Evolutionary conservation across 2,797 vertebrate genomes (phyloP), one percentile per base, ranked within the genome.

Genomic region (Syndactyla subalaris): DNA sequence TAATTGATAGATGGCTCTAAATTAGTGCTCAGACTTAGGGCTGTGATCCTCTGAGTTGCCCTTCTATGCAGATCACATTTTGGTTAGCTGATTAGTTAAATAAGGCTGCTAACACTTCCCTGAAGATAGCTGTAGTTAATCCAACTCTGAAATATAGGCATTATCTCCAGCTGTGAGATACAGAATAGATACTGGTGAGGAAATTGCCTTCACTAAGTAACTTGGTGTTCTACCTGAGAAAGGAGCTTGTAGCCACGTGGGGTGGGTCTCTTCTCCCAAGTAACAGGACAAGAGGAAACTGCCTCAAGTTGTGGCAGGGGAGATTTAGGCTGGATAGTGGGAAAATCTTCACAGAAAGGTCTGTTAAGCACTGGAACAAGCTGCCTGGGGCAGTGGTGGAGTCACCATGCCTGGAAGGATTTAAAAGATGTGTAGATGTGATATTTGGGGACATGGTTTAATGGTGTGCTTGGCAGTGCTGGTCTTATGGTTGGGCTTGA

Each of bases 401-500:
- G 24, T 46, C 49, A 10, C 14, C 18, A 7, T 75, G 15, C 38
- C 13, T 70, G 57, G 13, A 75, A 19, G 26, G 19, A 29, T 75
- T 70, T 52, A 29, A 38, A 51, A 12, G 38, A 11, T 23, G 22
- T 57, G 24, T 39, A 11, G 22, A 39, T 52, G 29, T 36, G 29
- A 20, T 19, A 9, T n/a, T 2, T 8, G 6, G 2, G 18, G 43
- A 39, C 29, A 4, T 8, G 2, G 45, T 14, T 70, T 46, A n/a
- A 9, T 48, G 30, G 6, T n/a, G 19, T 36, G 27, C n/a, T 63
- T 58, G 38, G 8, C 6, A 11, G 5, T 72, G 30, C n/a, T 34
- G 58, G 12, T 14, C 34, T 32, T 32, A 8, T 36, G 30, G 9
- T 20, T 63, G 55, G 12, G 23, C 62, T 62, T 0, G 0, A 14